These are phyloP conservation scores for Drosophila lini DNA, from an alignment of 1,140 invertebrate species.

Conservation along the genomic window DNA sequence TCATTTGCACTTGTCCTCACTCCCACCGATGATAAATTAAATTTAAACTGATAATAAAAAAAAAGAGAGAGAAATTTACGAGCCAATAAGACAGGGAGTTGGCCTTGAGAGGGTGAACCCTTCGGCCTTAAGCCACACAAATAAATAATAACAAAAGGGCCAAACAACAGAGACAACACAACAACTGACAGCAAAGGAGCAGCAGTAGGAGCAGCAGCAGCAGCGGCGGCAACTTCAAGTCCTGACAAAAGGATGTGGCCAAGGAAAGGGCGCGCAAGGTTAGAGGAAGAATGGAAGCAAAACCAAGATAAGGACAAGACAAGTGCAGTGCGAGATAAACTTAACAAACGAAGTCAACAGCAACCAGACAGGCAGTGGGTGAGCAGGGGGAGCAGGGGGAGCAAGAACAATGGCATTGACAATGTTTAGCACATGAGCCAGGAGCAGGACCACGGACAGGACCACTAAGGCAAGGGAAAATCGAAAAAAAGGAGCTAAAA, in stretches of 20 bases:
- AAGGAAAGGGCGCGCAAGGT: neutral
- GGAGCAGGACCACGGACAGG: slow-evolving; percentile 3
- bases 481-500: slow-evolving; percentile 6
- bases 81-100: slow-evolving; percentile 69
- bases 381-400: neutral
- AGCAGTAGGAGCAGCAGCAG: slow-evolving; percentile 13
- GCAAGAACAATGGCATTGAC: slow-evolving; percentile 52
- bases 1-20: slow-evolving; percentile 59
- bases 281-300: slow-evolving; percentile 12
- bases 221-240: slow-evolving; percentile 15
- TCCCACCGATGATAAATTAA: slow-evolving; percentile 68
- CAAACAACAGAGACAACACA: slow-evolving; percentile 18
- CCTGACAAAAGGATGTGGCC: slow-evolving; percentile 45
- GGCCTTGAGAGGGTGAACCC: slow-evolving; percentile 52
- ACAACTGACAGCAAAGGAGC: slow-evolving; percentile 29
- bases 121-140: slow-evolving; percentile 41
- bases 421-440: slow-evolving; percentile 43
- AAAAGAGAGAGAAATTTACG: slow-evolving; percentile 65
- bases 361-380: slow-evolving; percentile 48
- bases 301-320: slow-evolving; percentile 57
- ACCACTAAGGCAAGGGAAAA: slow-evolving; percentile 1
- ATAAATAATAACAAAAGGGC: slow-evolving; percentile 76
- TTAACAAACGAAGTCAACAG: slow-evolving; percentile 68
- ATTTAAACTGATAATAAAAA: slow-evolving; percentile 81
- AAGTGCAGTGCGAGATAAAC: slow-evolving; percentile 77